Evolutionary conservation across 2,888 invertebrate species (phyloP).

Genomic region (Brachylomia viminalis): DNA sequence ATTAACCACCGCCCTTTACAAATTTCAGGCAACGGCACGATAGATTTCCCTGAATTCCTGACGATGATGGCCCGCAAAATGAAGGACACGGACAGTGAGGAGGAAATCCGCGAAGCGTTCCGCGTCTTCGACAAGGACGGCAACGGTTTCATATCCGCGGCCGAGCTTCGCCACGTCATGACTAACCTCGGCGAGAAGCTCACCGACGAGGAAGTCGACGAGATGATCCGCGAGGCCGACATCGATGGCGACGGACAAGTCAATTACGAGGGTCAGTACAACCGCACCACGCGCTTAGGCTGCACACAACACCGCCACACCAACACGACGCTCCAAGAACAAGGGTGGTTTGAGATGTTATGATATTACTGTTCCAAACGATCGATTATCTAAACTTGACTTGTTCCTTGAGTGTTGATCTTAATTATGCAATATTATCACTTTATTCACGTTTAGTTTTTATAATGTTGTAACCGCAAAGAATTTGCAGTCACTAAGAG

Average conservation of each 20-base stretch:
- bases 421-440: slow-evolving; percentile 42
- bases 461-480: slow-evolving; percentile 53
- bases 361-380: neutral
- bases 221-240: slow-evolving; percentile 99
- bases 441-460: slow-evolving; percentile 42
- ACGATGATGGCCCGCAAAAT: slow-evolving; percentile 99
- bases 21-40: slow-evolving; percentile 98
- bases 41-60: slow-evolving; percentile 99
- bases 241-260: slow-evolving; percentile 99
- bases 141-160: slow-evolving; percentile 99
- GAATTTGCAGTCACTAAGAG: slow-evolving; percentile 38
- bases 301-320: slow-evolving; percentile 18
- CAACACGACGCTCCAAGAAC: slow-evolving; percentile 44
- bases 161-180: slow-evolving; percentile 99
- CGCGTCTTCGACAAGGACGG: slow-evolving; percentile 99
- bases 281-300: slow-evolving; percentile 30
- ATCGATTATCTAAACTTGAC: neutral
- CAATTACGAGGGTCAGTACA: slow-evolving; percentile 96
- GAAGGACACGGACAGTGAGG: slow-evolving; percentile 99
- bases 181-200: slow-evolving; percentile 99
- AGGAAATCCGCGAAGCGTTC: slow-evolving; percentile 99
- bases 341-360: neutral
- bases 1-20: slow-evolving; percentile 38
- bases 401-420: slow-evolving; percentile 57
- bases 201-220: slow-evolving; percentile 99